Conservation (phyloP, 2,797 vertebrate genomes). For the Melanogrammus aeglefinus region DNA sequence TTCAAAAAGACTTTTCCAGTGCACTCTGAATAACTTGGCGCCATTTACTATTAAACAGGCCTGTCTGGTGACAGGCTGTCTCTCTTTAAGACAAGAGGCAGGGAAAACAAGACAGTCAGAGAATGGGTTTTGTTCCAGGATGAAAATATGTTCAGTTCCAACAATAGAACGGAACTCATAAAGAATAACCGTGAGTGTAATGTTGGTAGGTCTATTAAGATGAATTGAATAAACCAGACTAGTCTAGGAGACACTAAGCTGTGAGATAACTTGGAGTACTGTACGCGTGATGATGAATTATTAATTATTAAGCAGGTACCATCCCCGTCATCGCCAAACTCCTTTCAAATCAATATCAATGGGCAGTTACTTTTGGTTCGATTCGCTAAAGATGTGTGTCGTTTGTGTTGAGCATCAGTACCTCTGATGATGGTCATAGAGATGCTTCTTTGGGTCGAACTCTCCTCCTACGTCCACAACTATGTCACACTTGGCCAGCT, state of each 20-base stretch:
- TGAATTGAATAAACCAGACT: background rate
- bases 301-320: background rate
- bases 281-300: background rate
- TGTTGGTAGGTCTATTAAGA: background rate
- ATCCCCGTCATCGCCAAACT: background rate
- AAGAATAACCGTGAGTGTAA: background rate
- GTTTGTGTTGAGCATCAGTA: conserved; percentile 40
- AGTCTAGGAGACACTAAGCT: background rate
- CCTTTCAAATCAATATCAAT: background rate
- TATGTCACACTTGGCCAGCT: conserved; percentile 82
- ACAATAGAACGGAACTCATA: background rate
- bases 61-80: background rate
- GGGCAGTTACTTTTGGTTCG: background rate
- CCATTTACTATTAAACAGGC: background rate
- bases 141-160: background rate
- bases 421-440: conserved; percentile 97
- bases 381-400: background rate
- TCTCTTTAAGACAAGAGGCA: background rate
- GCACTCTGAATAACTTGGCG: background rate
- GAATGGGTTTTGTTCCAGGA: background rate
- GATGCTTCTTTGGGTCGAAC: conserved; percentile 83
- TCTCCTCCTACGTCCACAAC: conserved; percentile 93
- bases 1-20: background rate
- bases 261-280: background rate
- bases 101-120: background rate